Conservation (phyloP, 2,113 vertebrate genomes). For the Salvelinus alpinus region DNA sequence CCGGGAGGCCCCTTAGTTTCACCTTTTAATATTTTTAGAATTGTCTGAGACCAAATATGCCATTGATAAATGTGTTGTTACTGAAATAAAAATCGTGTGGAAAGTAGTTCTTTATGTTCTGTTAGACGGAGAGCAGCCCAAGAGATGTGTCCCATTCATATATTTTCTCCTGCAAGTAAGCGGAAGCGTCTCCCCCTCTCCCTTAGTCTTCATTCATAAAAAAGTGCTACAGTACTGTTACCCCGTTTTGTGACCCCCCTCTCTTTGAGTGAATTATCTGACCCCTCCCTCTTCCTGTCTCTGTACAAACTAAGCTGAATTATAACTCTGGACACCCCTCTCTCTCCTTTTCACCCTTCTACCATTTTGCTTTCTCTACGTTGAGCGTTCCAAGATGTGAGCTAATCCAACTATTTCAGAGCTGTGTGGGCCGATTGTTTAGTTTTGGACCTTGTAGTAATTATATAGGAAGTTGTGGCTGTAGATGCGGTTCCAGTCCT, state of each 20-base stretch:
- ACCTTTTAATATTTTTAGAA: not conserved
- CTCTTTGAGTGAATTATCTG: conserved; percentile 61
- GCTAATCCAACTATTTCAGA: conserved; percentile 70
- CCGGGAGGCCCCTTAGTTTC: too few species aligned
- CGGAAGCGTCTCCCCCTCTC: conserved; percentile 65
- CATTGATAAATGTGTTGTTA: not conserved
- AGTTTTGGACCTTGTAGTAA: conserved; percentile 73
- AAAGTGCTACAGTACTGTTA: conserved; percentile 60
- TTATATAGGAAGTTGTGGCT: conserved; percentile 76
- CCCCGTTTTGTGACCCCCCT: conserved; percentile 17
- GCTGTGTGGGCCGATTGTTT: conserved; percentile 76
- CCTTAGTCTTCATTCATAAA: conserved; percentile 70
- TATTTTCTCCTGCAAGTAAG: conserved; percentile 68
- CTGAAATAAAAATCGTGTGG: not conserved
- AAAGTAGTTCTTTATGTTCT: not conserved
- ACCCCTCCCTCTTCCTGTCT: conserved; percentile 73
- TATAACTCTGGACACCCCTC: conserved; percentile 44
- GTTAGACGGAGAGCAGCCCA: conserved; percentile 34
- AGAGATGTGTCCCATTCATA: conserved; percentile 74
- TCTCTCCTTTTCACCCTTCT: not conserved
- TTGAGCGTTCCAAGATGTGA: conserved; percentile 76
- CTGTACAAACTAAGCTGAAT: conserved; percentile 66
- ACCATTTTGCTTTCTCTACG: conserved; percentile 35
- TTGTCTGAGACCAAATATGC: not conserved
- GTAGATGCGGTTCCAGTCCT: conserved; percentile 54